Percentiles rank a stretch among this genome's conserved stretches.
phyloP scores from a whole-genome alignment of 2,888 invertebrate species.

The Petrophora chlorosata region DNA sequence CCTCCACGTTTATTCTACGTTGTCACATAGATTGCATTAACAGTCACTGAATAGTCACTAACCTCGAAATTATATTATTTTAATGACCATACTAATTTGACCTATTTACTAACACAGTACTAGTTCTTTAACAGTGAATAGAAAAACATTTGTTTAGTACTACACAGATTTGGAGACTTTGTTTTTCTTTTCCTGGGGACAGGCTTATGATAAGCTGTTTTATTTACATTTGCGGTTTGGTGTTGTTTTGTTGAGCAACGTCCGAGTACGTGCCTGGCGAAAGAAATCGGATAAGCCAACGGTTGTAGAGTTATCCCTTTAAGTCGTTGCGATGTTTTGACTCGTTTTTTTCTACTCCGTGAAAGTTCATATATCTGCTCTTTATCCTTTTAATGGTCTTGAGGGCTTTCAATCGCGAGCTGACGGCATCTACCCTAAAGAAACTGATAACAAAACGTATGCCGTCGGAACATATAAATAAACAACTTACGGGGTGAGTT shows the following conservation, averaged over 20 bases:
- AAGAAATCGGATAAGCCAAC: slow-evolving; percentile 43
- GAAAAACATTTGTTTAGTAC: neutral
- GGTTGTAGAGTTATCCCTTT: slow-evolving; percentile 33
- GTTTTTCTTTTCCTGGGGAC: neutral
- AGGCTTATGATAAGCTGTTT: slow-evolving; percentile 32
- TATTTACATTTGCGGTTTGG: slow-evolving; percentile 32
- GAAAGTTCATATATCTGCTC: slow-evolving; percentile 2
- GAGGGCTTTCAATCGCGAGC: neutral
- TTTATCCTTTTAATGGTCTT: slow-evolving; percentile 1
- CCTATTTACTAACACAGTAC: no score
- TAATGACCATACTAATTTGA: no score
- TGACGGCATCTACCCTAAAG: neutral
- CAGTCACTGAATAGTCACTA: no score
- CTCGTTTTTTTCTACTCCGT: slow-evolving; percentile 37
- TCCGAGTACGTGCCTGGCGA: slow-evolving; percentile 40
- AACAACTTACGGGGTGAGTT: slow-evolving; percentile 52
- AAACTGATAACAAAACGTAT: neutral
- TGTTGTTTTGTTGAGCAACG: slow-evolving; percentile 29
- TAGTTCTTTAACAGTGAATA: neutral
- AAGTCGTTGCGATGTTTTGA: slow-evolving; percentile 45
- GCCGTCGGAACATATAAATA: slow-evolving; percentile 15
- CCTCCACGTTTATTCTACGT: slow-evolving; percentile 1
- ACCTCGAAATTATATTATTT: no score
- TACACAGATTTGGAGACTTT: neutral
- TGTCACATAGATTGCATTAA: neutral